Evolutionary conservation across 2,113 vertebrate species (phyloP).

Genomic region (Phalacrocorax aristotelis): DNA sequence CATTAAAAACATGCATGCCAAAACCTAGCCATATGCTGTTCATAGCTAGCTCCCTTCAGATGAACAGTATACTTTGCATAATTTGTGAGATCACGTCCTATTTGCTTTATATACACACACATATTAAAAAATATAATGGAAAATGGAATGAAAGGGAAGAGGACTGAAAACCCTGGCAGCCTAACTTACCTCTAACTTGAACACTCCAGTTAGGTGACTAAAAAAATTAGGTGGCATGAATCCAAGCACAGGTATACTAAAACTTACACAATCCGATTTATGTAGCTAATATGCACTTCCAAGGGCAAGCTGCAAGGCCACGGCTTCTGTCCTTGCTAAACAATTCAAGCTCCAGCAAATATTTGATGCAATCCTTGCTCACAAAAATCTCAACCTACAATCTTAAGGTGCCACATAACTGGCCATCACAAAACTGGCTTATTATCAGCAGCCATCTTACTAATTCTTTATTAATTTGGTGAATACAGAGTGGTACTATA

Average conservation of each 20-base stretch:
- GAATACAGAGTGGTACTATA: background rate
- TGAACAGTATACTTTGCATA: accelerated
- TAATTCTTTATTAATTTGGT: background rate
- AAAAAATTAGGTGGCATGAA: background rate
- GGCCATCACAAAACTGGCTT: background rate
- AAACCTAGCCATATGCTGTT: background rate
- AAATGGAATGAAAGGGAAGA: background rate
- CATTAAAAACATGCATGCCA: background rate
- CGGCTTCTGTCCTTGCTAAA: background rate
- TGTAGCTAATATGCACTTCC: background rate
- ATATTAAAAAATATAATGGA: background rate
- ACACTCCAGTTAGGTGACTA: background rate
- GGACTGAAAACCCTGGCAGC: background rate
- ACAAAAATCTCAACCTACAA: background rate
- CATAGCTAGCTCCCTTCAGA: background rate
- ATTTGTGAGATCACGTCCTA: background rate
- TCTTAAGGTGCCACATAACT: background rate
- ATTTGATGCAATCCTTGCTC: background rate
- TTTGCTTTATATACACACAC: background rate
- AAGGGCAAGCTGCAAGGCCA: background rate
- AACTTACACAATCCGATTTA: background rate
- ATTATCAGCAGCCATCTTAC: background rate
- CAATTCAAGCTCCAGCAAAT: background rate
- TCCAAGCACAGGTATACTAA: background rate
- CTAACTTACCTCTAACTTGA: background rate